phyloP scores from a whole-genome alignment of 2,113 vertebrate species.

The Guaruba guarouba region DNA sequence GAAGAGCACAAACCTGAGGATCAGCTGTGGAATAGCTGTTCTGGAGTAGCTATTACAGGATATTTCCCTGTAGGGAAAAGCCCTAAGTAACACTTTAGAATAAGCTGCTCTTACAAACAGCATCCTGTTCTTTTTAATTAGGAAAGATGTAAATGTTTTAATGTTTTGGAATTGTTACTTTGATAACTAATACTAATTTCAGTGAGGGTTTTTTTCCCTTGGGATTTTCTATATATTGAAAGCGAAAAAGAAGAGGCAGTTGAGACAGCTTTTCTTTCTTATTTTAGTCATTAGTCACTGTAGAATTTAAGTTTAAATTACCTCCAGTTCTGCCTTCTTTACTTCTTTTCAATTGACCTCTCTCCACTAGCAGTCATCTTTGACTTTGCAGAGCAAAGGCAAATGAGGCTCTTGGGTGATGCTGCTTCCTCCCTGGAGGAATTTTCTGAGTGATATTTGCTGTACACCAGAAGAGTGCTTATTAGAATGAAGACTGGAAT shows the following conservation, averaged over 20 bases:
- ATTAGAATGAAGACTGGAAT: background rate
- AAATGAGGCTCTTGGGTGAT: background rate
- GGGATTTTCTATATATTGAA: slow-evolving; percentile 16
- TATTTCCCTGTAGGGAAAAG: slow-evolving; percentile 15
- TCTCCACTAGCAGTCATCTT: slow-evolving; percentile 21
- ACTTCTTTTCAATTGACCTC: slow-evolving; percentile 29
- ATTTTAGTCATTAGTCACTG: slow-evolving; percentile 19
- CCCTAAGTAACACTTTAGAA: background rate
- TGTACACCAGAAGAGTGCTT: background rate
- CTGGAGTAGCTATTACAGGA: background rate
- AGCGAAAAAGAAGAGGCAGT: background rate
- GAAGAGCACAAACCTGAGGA: background rate
- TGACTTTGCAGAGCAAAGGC: background rate
- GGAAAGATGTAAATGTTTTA: background rate
- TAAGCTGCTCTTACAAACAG: background rate
- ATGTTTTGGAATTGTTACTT: background rate
- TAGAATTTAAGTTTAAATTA: slow-evolving; percentile 36
- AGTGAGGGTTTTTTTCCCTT: background rate
- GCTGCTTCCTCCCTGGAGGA: background rate
- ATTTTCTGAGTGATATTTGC: background rate
- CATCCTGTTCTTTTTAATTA: slow-evolving; percentile 19
- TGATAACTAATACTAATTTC: slow-evolving; percentile 3
- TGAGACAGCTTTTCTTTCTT: background rate
- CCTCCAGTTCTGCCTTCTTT: background rate
- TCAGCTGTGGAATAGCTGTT: slow-evolving; percentile 2